A percentile compares a stretch with the other conserved stretches of the same genome.
Evolutionary conservation across 2,113 vertebrate genomes (phyloP).

Genomic region (Orcinus orca): DNA sequence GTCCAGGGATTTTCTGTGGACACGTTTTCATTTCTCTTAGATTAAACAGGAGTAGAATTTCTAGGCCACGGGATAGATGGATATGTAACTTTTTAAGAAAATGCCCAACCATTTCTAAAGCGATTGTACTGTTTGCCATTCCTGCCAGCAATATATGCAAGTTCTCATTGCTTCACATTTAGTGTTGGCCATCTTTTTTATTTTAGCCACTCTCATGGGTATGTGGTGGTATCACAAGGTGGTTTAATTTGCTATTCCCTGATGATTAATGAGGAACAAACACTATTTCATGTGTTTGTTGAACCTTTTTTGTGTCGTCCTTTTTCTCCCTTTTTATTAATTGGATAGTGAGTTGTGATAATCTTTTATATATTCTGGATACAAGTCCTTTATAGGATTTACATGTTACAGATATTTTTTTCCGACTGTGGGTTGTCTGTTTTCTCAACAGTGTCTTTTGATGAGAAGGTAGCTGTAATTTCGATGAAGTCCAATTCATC

Average conservation of each 20-base stretch:
- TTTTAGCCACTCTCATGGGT: neutral
- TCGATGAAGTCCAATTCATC: neutral
- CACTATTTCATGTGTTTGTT: neutral
- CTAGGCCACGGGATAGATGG: neutral
- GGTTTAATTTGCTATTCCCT: neutral
- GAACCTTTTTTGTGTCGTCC: neutral
- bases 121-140: neutral
- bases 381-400: neutral
- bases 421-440: neutral
- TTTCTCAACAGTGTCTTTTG: neutral
- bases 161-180: neutral
- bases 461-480: neutral
- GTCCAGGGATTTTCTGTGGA: neutral
- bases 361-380: neutral
- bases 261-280: neutral
- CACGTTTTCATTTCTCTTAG: neutral
- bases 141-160: neutral
- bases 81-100: neutral
- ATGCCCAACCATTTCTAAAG: neutral
- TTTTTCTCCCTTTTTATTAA: neutral
- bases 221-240: neutral
- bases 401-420: neutral
- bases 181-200: neutral
- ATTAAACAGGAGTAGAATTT: neutral
- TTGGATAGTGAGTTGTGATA: neutral